Percentiles rank a stretch among this genome's conserved stretches.
Conservation (phyloP, 2,797 vertebrate genomes). For the Sibirionetta formosa region DNA sequence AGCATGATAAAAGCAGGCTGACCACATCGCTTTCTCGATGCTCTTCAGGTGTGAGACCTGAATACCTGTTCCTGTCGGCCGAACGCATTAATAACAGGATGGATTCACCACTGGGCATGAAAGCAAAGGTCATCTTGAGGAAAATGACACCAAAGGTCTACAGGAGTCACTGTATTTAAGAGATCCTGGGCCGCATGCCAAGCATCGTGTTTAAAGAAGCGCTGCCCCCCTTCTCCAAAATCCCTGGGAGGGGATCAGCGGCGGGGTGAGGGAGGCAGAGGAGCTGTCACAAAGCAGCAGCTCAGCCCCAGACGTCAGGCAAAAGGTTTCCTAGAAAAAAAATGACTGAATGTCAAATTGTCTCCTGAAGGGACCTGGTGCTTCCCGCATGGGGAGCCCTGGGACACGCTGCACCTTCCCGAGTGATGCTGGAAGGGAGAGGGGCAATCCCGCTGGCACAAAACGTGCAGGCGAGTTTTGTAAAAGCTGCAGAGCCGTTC, state of each 20-base stretch:
- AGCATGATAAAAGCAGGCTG: slow-evolving; percentile 28
- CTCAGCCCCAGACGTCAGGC: background rate
- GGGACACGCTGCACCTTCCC: background rate
- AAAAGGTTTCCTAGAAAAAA: slow-evolving; percentile 35
- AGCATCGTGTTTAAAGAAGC: slow-evolving; percentile 76
- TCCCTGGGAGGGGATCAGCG: slow-evolving; percentile 58
- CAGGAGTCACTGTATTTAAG: slow-evolving; percentile 76
- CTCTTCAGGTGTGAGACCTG: slow-evolving; percentile 60
- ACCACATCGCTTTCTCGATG: slow-evolving; percentile 13
- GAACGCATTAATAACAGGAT: slow-evolving; percentile 61
- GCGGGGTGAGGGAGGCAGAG: slow-evolving; percentile 9
- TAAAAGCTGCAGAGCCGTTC: slow-evolving; percentile 14
- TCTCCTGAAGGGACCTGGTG: background rate
- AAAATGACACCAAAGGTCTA: slow-evolving; percentile 80
- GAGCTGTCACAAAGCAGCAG: background rate
- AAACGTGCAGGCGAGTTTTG: fast-evolving
- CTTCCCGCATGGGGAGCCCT: background rate
- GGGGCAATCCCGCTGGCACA: background rate
- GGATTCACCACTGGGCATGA: slow-evolving; percentile 62
- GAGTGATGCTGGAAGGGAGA: background rate
- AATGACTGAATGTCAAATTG: slow-evolving; percentile 31
- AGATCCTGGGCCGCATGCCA: slow-evolving; percentile 78
- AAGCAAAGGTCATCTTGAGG: slow-evolving; percentile 78
- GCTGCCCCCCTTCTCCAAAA: slow-evolving; percentile 12
- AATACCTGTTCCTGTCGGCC: background rate